These are phyloP conservation scores for Cyanistes caeruleus DNA, from an alignment of 2,113 vertebrate species.

Conservation along the genomic window DNA sequence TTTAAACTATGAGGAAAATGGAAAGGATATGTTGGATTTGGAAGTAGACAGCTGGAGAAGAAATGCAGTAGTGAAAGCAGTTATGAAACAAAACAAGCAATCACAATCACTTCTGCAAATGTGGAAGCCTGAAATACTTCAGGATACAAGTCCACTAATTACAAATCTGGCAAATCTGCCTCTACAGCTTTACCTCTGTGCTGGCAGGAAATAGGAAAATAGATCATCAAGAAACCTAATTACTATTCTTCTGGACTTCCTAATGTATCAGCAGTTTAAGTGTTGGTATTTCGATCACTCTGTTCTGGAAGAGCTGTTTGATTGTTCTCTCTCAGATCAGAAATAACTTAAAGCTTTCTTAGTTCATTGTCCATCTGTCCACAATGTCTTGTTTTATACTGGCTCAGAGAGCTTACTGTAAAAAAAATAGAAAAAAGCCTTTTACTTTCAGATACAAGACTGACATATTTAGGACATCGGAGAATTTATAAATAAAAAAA, in stretches of 20 bases:
- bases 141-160: slow-evolving; percentile 42
- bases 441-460: background rate
- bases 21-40: background rate
- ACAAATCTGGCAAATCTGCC: background rate
- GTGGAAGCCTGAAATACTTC: slow-evolving; percentile 17
- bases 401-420: background rate
- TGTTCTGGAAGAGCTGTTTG: background rate
- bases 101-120: slow-evolving; percentile 38
- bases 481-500: background rate
- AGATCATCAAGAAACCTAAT: slow-evolving; percentile 22
- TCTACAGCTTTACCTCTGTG: slow-evolving; percentile 9
- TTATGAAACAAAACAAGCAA: slow-evolving; percentile 38
- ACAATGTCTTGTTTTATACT: background rate
- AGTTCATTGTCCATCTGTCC: background rate
- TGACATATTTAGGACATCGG: background rate
- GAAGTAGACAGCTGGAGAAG: slow-evolving; percentile 39
- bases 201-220: slow-evolving; percentile 35
- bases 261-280: background rate
- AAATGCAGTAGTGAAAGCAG: slow-evolving; percentile 40
- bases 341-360: slow-evolving; percentile 4
- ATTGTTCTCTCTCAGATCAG: background rate
- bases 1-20: slow-evolving; percentile 16
- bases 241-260: slow-evolving; percentile 16
- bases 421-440: background rate
- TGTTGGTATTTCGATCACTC: slow-evolving; percentile 9